Evolutionary conservation across 1,140 invertebrate species (phyloP).

Genomic region (Saccostrea echinata): DNA sequence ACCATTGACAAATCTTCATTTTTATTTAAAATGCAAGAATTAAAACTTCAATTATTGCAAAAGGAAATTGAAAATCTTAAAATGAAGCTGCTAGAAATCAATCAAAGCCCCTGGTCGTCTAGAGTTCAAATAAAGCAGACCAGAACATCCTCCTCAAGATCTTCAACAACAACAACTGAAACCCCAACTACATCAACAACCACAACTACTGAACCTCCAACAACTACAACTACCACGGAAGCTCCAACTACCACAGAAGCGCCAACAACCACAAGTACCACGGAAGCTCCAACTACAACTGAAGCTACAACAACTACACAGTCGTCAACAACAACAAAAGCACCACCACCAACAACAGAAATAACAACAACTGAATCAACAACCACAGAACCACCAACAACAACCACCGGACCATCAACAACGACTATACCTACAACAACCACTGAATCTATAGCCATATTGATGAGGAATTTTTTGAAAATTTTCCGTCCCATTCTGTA

Average conservation of each 20-base stretch:
- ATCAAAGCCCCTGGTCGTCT: neutral
- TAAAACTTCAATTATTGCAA: neutral
- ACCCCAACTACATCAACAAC: neutral
- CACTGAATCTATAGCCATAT: neutral
- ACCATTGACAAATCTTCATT: neutral
- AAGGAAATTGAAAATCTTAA: constrained; percentile 28
- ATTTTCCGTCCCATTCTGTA: constrained; percentile 16
- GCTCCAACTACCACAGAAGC: neutral
- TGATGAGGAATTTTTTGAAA: constrained; percentile 3
- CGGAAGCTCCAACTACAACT: neutral
- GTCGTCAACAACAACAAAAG: neutral
- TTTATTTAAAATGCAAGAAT: neutral
- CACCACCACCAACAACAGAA: neutral
- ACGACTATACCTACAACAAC: neutral
- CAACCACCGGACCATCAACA: neutral
- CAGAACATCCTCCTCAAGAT: neutral
- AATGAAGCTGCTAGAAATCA: constrained; percentile 17
- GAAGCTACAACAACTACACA: neutral
- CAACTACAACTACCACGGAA: neutral
- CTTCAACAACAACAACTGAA: neutral
- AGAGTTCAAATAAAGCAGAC: neutral
- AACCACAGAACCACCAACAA: neutral
- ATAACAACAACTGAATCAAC: neutral
- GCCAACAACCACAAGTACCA: neutral
- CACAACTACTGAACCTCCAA: neutral